Evolutionary conservation across 1,140 invertebrate genomes (phyloP).

Genomic region (Harlomillsia oculata): DNA sequence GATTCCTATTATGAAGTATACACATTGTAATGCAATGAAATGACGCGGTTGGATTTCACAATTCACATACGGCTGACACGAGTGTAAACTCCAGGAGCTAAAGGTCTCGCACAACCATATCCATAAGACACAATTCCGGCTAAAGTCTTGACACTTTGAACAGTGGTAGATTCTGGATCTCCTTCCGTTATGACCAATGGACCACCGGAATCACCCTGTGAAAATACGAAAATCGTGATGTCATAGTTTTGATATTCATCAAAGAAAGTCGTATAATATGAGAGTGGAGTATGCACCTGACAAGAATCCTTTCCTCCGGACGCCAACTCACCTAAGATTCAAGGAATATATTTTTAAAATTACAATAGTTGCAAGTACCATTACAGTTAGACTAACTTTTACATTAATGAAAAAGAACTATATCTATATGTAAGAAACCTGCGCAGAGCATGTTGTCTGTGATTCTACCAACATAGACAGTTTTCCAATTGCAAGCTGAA

Average conservation of each 20-base stretch:
- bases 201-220: constrained; percentile 33
- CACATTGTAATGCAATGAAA: too few species aligned
- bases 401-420: too few species aligned
- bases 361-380: too few species aligned
- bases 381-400: too few species aligned
- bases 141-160: too few species aligned
- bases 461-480: constrained; percentile 22
- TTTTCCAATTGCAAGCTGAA: constrained; percentile 20
- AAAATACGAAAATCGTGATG: neutral
- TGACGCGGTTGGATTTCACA: too few species aligned
- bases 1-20: too few species aligned
- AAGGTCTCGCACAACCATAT: constrained; percentile 38
- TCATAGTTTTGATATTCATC: neutral
- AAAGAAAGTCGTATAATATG: neutral
- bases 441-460: constrained; percentile 34
- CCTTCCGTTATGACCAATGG: constrained; percentile 23
- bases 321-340: neutral
- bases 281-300: constrained; percentile 28
- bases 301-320: constrained; percentile 32
- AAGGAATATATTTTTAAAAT: too few species aligned
- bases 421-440: neutral
- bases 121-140: constrained; percentile 37
- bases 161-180: neutral
- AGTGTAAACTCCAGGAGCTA: constrained; percentile 14
- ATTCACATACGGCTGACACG: constrained; percentile 14